Evolutionary conservation across 2,797 vertebrate genomes (phyloP).

Genomic region (Chiroxiphia lanceolata): DNA sequence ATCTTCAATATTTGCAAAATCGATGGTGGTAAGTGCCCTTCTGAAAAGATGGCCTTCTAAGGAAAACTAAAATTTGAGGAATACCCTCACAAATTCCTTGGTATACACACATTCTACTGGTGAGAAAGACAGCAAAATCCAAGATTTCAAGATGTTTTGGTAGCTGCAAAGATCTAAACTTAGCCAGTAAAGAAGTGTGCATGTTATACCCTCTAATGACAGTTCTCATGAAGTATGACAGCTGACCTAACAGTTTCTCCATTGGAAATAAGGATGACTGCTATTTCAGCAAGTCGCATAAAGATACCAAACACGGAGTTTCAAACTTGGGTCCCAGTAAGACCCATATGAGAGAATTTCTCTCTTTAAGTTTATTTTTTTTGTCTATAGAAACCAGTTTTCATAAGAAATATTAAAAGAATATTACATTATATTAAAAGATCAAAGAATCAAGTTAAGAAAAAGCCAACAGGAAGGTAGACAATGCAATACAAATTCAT

Average conservation of each 20-base stretch:
- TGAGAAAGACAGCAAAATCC: neutral
- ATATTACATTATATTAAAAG: neutral
- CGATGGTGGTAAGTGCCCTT: neutral
- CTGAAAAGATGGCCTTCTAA: neutral
- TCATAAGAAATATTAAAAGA: neutral
- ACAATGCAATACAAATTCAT: neutral
- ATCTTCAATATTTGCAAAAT: neutral
- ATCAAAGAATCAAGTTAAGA: neutral
- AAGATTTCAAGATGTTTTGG: neutral
- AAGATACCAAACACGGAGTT: neutral
- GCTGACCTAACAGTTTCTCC: neutral
- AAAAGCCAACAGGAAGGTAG: neutral
- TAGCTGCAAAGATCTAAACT: neutral
- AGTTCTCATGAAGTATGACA: neutral
- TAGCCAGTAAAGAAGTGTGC: neutral
- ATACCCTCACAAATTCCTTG: neutral
- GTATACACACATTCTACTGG: neutral
- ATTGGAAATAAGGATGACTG: neutral
- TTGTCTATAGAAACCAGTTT: neutral
- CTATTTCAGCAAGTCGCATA: neutral
- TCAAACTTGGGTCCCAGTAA: neutral
- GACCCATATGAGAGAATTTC: neutral
- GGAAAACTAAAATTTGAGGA: neutral
- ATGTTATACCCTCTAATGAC: neutral
- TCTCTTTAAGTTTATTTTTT: neutral